A percentile compares a stretch with the other conserved stretches of the same genome.
Evolutionary conservation across 2,888 invertebrate genomes (phyloP).

Genomic region (Proisotoma minuta): DNA sequence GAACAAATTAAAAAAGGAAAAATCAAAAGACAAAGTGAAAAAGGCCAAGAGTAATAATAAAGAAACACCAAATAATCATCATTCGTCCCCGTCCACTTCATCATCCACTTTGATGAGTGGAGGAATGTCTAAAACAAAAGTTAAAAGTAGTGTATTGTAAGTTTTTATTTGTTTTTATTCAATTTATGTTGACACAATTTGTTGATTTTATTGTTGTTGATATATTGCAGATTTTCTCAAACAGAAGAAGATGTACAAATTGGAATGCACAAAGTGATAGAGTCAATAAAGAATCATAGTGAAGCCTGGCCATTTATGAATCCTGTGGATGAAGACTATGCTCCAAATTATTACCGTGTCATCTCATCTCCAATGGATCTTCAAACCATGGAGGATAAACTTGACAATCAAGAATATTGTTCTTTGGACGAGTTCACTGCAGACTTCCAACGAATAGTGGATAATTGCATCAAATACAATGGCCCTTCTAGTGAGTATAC

Average conservation of each 20-base stretch:
- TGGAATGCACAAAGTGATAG: constrained; percentile 86
- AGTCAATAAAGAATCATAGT: constrained; percentile 77
- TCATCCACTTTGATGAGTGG: constrained; percentile 19
- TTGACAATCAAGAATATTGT: constrained; percentile 74
- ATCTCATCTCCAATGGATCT: constrained; percentile 78
- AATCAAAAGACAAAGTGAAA: constrained; percentile 14
- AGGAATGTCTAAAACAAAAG: constrained; percentile 47
- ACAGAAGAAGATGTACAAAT: constrained; percentile 79
- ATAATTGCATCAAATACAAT: constrained; percentile 87
- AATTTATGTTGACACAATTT: not conserved
- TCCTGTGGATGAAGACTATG: constrained; percentile 87
- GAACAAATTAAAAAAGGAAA: constrained; percentile 16
- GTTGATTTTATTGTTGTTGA: not conserved
- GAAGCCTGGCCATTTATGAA: constrained; percentile 94
- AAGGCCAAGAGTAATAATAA: not conserved
- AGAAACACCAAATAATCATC: not conserved
- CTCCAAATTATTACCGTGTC: constrained; percentile 69
- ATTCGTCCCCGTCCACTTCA: constrained; percentile 14
- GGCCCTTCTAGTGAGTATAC: constrained; percentile 89
- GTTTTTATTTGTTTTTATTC: constrained; percentile 16
- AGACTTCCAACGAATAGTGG: constrained; percentile 86
- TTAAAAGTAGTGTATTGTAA: constrained; percentile 47
- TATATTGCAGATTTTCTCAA: constrained; percentile 60
- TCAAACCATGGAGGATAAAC: constrained; percentile 77
- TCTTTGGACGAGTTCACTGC: constrained; percentile 74